Base-by-base conservation (phyloP, 2,113 vertebrate species). In the Oophaga pumilio region DNA sequence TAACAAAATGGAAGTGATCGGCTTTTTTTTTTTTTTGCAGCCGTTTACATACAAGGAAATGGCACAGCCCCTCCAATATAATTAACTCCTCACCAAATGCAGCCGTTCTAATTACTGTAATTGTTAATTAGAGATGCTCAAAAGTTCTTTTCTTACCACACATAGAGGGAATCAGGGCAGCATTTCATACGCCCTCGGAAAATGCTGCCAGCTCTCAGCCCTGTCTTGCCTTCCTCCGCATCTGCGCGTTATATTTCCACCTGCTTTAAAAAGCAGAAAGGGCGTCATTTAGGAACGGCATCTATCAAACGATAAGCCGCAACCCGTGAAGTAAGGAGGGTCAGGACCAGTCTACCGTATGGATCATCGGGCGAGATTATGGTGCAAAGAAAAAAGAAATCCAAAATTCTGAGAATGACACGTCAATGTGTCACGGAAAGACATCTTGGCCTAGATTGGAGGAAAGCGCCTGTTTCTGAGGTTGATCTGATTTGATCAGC, bases 121-220 rank as follows among this genome's bases (percentile, higher is more conserved):
- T 88, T 88, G 81, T 84, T 88, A 83, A 84, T 88, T 88, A 88
- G 87, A 81, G 87, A 84, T 88, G 71, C 82, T 88, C 81, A 76
- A 66, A 43, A 84, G 87, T 77, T 88, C 87, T 84, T 87, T 84
- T 76, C 87, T 83, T 84, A 68, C 87, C 87, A 84, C 87, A 88
- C 81, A 84, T 26, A 76, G 87, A 84, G 87, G 71, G 80, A 84
- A 88, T 84, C 59, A 57, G 87, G 87, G 87, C 87, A 84, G 80
- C 60, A 88, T 83, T 76, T 88, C 59, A 83, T 76, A 88, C 80
- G 87, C 80, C 87, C 87, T 77, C 80, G 62, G 81, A 77, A n/a
- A 50, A 60, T 12, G n/a, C 71, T 84, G 87, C 81, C 81, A 77
- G 81, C 49, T 69, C 52, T 24, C 52, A 59, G 79, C 43, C 24